Evolutionary conservation across 2,113 vertebrate species (phyloP), one percentile per base, ranked within the genome.

Genomic region (Mustela nigripes): DNA sequence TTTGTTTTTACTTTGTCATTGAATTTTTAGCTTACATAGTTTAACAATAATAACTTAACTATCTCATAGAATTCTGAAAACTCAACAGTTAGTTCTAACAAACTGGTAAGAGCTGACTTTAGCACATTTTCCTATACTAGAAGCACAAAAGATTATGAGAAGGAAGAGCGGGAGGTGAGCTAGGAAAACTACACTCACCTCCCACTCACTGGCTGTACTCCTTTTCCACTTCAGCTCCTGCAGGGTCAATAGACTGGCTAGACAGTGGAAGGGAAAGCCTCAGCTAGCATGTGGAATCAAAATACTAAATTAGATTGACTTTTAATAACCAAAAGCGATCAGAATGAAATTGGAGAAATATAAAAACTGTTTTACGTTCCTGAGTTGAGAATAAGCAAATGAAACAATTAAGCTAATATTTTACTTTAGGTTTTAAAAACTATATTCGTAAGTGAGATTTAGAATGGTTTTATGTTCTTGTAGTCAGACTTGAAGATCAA

Each of bases 51-150:
- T 83, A 10, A 42, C 4, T 36, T 36, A 83, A 65, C 22, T 15
- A 76, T 65, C 58, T 95, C 45, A 95, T 14, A 83, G 83, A 95
- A 90, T 83, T 26, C 14, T 89, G 56, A 62, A 82, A 63, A 83
- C 63, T 74, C 45, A 95, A 83, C n/a, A 45, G 24, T 62, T 26
- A 76, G 58, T 58, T 89, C 39, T 84, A 76, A 56, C 11, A 16
- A 76, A 14, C 7, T 45, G 31, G 28, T 76, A 53, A 33, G 18
- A 89, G 39, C 33, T 62, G 63, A 18, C 18, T 89, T 26, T 50
- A 48, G 78, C 42, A 82, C 28, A 48, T 71, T 65, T 62, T 71
- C 18, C 50, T 24, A 16, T 39, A 39, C 65, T 8, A 73, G 24
- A 81, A n/a, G 11, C 65, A 21, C 5, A 26, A 81, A 26, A 58